Evolutionary conservation across 2,797 vertebrate species (phyloP), one percentile per base, ranked within the genome.

Genomic region (Streptopelia turtur): DNA sequence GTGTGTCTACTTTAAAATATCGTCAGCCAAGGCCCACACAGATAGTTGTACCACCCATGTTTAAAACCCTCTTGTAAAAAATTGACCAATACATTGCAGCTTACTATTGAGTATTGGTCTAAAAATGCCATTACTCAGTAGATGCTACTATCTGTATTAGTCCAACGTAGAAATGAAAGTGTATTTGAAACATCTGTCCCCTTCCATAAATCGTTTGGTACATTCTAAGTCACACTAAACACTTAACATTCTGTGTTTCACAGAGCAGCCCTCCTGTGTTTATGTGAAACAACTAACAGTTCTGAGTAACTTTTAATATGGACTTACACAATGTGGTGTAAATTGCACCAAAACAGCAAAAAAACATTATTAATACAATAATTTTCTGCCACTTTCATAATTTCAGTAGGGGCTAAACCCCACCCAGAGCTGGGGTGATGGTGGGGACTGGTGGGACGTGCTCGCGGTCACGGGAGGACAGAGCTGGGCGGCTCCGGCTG

Each of bases 41-140:
- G 39, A 47, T 90, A 43, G 16, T 80, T 84, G 22, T 63, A 35
- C 20, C 28, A 64, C 16, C 53, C 37, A 17, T 72, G 50, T 91
- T 90, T 80, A 87, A 97, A 94, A 87, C 63, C 25, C 59, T 80
- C 78, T 76, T 71, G 35, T 59, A 31, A 64, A 86, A 94, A 89
- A 65, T 91, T 59, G 68, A 66, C 69, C 76, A 84, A 35, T 66
- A 68, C 56, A 39, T 23, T 68, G 37, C 60, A 82, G 83, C 33
- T 87, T 57, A 30, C 49, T 74, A 25, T 14, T 49, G 55, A 75
- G 55, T 10, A 55, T 60, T 13, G 61, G 25, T 17, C 37, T 31
- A 55, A 80, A 57, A 47, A 16, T 72, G 61, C 56, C 66, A 31
- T 68, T 71, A 61, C 72, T 31, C 8, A 16, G 37, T 17, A 13